These are phyloP conservation scores for Papilio glaucus DNA, from an alignment of 1,140 invertebrate species.

Conservation along the genomic window DNA sequence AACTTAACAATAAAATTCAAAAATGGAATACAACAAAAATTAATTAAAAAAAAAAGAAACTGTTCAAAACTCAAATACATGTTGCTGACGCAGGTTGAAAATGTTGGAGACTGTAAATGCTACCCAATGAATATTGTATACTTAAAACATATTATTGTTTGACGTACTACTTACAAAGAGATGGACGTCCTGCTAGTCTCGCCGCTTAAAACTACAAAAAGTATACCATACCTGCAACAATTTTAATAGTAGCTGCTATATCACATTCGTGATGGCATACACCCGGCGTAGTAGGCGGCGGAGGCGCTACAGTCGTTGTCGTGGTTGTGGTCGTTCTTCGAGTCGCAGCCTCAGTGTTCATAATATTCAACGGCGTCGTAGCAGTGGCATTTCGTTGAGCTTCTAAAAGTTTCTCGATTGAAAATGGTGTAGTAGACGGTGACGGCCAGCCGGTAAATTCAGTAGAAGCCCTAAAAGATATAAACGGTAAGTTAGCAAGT, in stretches of 20 bases:
- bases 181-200: no score
- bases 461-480: conserved; percentile 89
- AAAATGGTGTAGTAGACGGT: conserved; percentile 91
- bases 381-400: conserved; percentile 87
- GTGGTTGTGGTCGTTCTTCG: conserved; percentile 89
- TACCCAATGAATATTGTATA: no score
- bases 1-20: no score
- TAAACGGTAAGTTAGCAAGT: neutral
- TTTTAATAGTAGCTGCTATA: conserved; percentile 92
- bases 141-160: no score
- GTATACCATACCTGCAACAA: conserved; percentile 85
- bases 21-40: no score
- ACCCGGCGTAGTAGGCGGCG: conserved; percentile 91
- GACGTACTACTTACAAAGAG: no score
- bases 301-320: conserved; percentile 89
- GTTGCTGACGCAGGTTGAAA: no score
- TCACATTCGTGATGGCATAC: conserved; percentile 91
- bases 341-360: conserved; percentile 82
- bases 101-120: no score
- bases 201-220: neutral
- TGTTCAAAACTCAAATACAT: no score
- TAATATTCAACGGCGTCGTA: conserved; percentile 71
- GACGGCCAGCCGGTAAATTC: conserved; percentile 95
- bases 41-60: no score
- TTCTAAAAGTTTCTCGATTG: conserved; percentile 91